These are phyloP conservation scores for Lutjanus argentimaculatus DNA, from an alignment of 2,797 vertebrate genomes.

Conservation along the genomic window DNA sequence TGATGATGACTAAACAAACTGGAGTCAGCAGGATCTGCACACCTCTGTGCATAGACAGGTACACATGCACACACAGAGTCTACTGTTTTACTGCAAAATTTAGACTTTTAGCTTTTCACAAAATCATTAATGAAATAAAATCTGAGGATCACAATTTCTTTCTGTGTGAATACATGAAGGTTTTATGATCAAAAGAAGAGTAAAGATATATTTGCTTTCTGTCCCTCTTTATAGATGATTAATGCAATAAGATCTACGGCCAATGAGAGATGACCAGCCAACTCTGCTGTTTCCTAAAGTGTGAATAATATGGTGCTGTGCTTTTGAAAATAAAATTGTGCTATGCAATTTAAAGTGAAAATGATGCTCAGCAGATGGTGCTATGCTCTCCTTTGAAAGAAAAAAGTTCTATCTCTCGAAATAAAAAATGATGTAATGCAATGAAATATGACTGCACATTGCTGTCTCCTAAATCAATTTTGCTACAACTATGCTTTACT, in stretches of 20 bases:
- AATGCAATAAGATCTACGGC: neutral
- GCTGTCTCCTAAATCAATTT: slow-evolving; percentile 13
- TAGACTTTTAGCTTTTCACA: neutral
- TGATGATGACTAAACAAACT: slow-evolving; percentile 68
- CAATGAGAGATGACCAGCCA: slow-evolving; percentile 8
- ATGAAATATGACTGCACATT: slow-evolving; percentile 20
- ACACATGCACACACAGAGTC: slow-evolving; percentile 9
- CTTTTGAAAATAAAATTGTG: slow-evolving; percentile 18
- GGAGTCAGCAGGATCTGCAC: slow-evolving; percentile 48
- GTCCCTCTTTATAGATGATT: slow-evolving; percentile 39
- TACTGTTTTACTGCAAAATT: neutral
- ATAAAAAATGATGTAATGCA: slow-evolving; percentile 34
- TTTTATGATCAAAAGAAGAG: neutral
- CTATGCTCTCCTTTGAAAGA: slow-evolving; percentile 19
- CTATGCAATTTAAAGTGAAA: neutral
- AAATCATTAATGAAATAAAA: slow-evolving; percentile 4
- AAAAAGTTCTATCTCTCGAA: neutral
- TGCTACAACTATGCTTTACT: slow-evolving; percentile 21
- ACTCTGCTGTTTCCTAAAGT: slow-evolving; percentile 16
- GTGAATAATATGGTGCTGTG: slow-evolving; percentile 5
- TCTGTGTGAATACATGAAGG: neutral
- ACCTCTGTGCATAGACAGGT: slow-evolving; percentile 45
- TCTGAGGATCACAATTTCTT: neutral
- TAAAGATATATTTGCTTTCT: neutral
- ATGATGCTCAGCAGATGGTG: slow-evolving; percentile 6